Evolutionary conservation across 1,140 invertebrate genomes (phyloP).

Genomic region (Ips nitidus): DNA sequence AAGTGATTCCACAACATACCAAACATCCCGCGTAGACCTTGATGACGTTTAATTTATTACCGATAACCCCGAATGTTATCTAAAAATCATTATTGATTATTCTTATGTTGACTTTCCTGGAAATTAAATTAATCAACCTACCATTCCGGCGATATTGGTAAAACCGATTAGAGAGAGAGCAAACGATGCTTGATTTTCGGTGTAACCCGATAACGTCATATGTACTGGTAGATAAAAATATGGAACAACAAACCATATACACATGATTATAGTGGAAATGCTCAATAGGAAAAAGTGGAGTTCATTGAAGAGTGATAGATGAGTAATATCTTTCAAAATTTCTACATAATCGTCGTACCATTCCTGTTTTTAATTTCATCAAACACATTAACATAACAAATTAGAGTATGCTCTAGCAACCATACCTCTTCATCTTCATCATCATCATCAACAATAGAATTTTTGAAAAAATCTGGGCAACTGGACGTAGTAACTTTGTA

Average conservation of each 20-base stretch:
- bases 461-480: conserved; percentile 86
- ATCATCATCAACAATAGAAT: conserved; percentile 83
- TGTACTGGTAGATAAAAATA: conserved; percentile 85
- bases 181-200: conserved; percentile 70
- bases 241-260: conserved; percentile 87
- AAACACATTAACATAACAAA: neutral
- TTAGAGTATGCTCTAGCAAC: neutral
- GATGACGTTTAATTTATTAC: conserved; percentile 83
- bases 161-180: conserved; percentile 83
- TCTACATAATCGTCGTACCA: conserved; percentile 75
- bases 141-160: conserved; percentile 86
- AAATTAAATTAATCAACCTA: conserved; percentile 44
- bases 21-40: conserved; percentile 79
- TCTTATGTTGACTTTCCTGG: too few relatives aligned
- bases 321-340: conserved; percentile 70
- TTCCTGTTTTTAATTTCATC: conserved; percentile 57
- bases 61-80: conserved; percentile 84
- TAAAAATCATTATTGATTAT: conserved; percentile 50
- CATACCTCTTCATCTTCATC: conserved; percentile 70
- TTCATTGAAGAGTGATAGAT: conserved; percentile 77
- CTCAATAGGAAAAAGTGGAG: conserved; percentile 78
- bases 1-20: conserved; percentile 71
- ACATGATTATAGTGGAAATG: conserved; percentile 80
- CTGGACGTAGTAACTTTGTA: conserved; percentile 83
- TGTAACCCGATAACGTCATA: conserved; percentile 63